phyloP scores from a whole-genome alignment of 2,113 vertebrate genomes.

The Ochotona curzoniae region DNA sequence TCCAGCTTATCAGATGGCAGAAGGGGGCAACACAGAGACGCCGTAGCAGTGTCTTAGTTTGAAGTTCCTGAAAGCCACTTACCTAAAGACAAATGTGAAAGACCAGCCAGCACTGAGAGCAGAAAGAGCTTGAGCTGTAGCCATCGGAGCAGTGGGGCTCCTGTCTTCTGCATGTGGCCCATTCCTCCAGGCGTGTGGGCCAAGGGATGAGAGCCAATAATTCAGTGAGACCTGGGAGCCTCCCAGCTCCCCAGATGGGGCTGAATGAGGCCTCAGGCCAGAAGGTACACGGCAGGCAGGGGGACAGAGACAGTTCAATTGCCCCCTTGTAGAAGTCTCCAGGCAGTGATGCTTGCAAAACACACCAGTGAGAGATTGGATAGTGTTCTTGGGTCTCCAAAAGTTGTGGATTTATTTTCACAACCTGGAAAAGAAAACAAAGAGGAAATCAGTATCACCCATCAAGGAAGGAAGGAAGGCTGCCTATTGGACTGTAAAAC shows the following conservation, averaged over 20 bases:
- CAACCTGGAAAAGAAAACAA: conserved; percentile 58
- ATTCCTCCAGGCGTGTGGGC: conserved; percentile 5
- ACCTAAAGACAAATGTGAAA: conserved; percentile 47
- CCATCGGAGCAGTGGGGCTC: neutral
- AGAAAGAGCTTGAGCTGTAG: neutral
- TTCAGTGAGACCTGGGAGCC: neutral
- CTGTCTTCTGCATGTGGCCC: neutral
- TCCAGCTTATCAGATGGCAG: neutral
- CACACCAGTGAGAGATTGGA: neutral
- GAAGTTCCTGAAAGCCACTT: conserved; percentile 47
- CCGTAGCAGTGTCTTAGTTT: neutral
- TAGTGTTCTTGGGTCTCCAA: neutral
- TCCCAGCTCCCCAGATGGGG: neutral
- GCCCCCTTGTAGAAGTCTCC: neutral
- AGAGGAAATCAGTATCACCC: neutral
- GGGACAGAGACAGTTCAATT: neutral
- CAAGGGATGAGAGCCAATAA: neutral
- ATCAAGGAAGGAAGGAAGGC: neutral
- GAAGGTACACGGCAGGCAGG: neutral
- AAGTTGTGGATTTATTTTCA: conserved; percentile 33
- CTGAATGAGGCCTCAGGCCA: neutral
- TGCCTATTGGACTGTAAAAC: neutral
- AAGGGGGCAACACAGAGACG: neutral
- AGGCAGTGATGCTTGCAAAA: neutral
- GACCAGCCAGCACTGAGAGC: neutral